These are phyloP conservation scores for Idris sp. DNA, from an alignment of 1,140 invertebrate genomes.

Conservation along the genomic window DNA sequence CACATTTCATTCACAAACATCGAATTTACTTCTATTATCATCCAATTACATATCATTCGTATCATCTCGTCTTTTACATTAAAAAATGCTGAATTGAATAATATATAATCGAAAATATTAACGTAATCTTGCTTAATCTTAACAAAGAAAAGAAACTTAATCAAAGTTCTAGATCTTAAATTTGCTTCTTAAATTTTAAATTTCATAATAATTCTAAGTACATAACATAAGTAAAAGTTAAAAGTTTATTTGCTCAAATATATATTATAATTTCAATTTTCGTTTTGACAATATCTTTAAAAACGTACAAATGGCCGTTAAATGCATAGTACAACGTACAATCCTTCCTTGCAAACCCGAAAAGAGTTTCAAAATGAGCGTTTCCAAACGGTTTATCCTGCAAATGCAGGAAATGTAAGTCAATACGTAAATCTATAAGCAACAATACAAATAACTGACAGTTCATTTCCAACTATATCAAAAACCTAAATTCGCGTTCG, in stretches of 20 bases:
- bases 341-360: conserved; percentile 54
- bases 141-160: conserved; percentile 1
- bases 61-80: conserved; percentile 29
- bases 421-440: too few relatives aligned
- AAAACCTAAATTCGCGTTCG: too few relatives aligned
- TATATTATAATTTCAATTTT: conserved; percentile 15
- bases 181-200: conserved; percentile 5
- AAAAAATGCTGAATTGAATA: conserved; percentile 17
- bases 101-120: conserved; percentile 10
- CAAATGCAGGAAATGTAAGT: conserved; percentile 9
- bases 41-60: conserved; percentile 64
- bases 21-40: conserved; percentile 56
- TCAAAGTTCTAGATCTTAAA: too few relatives aligned
- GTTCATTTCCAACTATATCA: too few relatives aligned
- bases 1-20: conserved; percentile 59
- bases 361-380: conserved; percentile 34
- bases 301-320: conserved; percentile 50
- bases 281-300: conserved; percentile 53
- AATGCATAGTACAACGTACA: conserved; percentile 53
- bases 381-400: conserved; percentile 46
- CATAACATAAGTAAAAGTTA: conserved; percentile 39
- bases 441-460: conserved; percentile 28
- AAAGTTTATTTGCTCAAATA: conserved; percentile 45
- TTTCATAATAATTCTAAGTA: conserved; percentile 43
- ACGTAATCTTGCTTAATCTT: conserved; percentile 20